Evolutionary conservation across 2,113 vertebrate genomes (phyloP).

Genomic region (Malurus cyaneus): DNA sequence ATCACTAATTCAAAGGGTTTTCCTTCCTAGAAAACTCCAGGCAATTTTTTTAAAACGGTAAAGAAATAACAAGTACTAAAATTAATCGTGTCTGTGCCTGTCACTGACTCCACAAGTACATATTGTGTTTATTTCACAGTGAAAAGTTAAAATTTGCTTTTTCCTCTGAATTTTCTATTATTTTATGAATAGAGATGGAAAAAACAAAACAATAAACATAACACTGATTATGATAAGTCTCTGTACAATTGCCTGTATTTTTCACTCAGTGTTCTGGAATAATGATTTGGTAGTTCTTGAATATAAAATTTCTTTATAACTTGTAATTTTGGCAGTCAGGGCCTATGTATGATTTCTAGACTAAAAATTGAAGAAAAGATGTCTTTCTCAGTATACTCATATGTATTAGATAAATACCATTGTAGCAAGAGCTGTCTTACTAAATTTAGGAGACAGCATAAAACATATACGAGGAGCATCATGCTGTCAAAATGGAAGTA

Average conservation of each 20-base stretch:
- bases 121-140: not conserved
- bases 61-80: not conserved
- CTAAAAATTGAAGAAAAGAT: not conserved
- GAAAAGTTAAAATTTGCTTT: not conserved
- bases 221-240: not conserved
- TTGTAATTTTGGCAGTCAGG: not conserved
- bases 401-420: not conserved
- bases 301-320: not conserved
- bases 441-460: not conserved
- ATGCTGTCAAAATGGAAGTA: not conserved
- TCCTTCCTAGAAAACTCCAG: not conserved
- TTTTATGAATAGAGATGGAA: not conserved
- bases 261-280: not conserved
- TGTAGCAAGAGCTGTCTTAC: not conserved
- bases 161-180: not conserved
- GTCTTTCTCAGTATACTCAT: not conserved
- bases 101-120: not conserved
- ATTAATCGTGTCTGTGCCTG: not conserved
- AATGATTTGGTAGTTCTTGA: not conserved
- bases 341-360: not conserved
- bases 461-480: not conserved
- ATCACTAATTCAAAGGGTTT: not conserved
- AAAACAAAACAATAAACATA: not conserved
- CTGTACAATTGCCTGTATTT: not conserved
- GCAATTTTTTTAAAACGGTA: not conserved